Evolutionary conservation across 2,888 invertebrate species (phyloP).

Genomic region (Epistrophella euchroma): DNA sequence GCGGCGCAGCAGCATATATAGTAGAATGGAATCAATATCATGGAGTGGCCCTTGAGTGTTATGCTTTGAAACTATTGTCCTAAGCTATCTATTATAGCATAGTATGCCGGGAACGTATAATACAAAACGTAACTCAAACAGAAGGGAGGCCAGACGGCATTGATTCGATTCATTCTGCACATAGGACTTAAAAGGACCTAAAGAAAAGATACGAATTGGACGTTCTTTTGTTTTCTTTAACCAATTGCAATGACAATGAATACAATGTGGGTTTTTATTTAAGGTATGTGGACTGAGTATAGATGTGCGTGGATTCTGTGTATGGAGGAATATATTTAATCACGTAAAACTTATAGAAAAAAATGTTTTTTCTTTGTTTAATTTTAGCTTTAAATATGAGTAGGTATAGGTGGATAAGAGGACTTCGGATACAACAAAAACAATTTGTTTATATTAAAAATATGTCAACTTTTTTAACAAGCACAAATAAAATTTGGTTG

Average conservation of each 20-base stretch:
- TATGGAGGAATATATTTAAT: background rate
- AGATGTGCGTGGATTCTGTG: background rate
- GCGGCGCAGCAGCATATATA: background rate
- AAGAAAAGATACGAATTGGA: conserved; percentile 43
- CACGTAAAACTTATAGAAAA: too few species aligned
- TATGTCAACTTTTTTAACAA: too few species aligned
- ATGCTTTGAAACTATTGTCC: conserved; percentile 61
- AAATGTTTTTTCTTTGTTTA: too few species aligned
- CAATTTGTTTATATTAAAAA: too few species aligned
- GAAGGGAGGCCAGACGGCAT: background rate
- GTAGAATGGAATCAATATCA: conserved; percentile 61
- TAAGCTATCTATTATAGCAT: background rate
- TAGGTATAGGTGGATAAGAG: too few species aligned
- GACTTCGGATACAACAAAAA: too few species aligned
- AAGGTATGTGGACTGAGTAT: background rate
- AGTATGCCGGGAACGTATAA: background rate
- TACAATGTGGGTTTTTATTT: background rate
- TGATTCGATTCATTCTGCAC: conserved; percentile 25
- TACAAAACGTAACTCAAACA: conserved; percentile 34
- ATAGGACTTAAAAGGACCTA: conserved; percentile 34
- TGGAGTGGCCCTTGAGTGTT: conserved; percentile 67
- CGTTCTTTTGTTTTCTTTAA: conserved; percentile 61
- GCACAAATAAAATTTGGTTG: too few species aligned
- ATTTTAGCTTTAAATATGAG: too few species aligned
- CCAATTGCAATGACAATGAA: conserved; percentile 53